Evolutionary conservation across 2,888 invertebrate species (phyloP).

Genomic region (Deladenus siricidicola): DNA sequence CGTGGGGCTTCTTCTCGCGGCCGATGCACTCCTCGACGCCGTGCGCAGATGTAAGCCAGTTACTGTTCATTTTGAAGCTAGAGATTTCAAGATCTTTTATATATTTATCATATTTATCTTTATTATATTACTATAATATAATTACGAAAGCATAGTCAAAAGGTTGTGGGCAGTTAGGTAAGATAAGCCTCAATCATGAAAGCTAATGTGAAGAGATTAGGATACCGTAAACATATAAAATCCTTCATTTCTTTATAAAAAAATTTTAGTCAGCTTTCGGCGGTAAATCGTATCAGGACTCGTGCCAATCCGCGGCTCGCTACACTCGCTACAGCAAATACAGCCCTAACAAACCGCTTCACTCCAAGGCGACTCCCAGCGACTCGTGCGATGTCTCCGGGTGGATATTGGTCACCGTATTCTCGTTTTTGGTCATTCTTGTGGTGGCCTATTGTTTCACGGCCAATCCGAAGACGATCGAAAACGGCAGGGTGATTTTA

Average conservation of each 20-base stretch:
- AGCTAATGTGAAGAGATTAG: too few relatives aligned
- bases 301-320: background rate
- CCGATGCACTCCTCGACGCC: slow-evolving; percentile 12
- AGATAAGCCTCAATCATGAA: too few relatives aligned
- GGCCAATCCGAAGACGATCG: slow-evolving; percentile 22
- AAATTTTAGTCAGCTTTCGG: too few relatives aligned
- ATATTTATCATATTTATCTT: too few relatives aligned
- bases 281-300: too few relatives aligned
- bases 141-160: too few relatives aligned
- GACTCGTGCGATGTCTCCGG: slow-evolving; percentile 9
- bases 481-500: slow-evolving; percentile 17
- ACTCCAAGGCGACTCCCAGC: background rate
- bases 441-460: slow-evolving; percentile 29
- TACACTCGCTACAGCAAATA: slow-evolving; percentile 6
- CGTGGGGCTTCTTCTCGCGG: slow-evolving; percentile 20
- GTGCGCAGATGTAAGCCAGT: slow-evolving; percentile 5
- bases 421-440: slow-evolving; percentile 11
- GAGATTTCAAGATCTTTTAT: too few relatives aligned
- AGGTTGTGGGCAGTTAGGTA: too few relatives aligned
- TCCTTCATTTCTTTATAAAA: too few relatives aligned
- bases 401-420: slow-evolving; percentile 5
- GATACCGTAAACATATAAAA: too few relatives aligned
- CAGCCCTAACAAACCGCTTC: background rate
- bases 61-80: background rate
- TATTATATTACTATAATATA: too few relatives aligned